phyloP scores from a whole-genome alignment of 2,113 vertebrate species.

The Scytalopus superciliaris region DNA sequence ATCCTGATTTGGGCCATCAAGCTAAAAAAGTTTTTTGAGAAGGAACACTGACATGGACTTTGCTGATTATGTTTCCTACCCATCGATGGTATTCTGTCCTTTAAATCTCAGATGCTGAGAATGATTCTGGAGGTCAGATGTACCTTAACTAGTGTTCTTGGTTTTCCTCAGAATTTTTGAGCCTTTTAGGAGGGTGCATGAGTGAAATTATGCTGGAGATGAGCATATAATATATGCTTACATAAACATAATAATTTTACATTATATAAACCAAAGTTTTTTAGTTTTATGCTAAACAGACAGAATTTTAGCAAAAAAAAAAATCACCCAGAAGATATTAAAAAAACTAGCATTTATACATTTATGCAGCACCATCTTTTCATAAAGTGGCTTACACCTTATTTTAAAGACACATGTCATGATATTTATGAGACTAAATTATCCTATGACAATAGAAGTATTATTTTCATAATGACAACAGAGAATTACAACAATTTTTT shows the following conservation, averaged over 20 bases:
- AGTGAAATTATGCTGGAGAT: not conserved
- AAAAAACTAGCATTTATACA: not conserved
- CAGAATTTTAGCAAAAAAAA: not conserved
- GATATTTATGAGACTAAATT: not conserved
- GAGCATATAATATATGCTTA: not conserved
- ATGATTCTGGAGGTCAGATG: not conserved
- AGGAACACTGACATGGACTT: not conserved
- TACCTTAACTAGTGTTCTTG: not conserved
- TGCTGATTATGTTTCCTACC: not conserved
- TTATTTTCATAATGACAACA: not conserved
- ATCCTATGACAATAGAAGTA: not conserved
- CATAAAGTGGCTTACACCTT: fast-evolving
- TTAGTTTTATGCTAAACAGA: not conserved
- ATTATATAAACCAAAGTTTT: not conserved
- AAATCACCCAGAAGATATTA: not conserved
- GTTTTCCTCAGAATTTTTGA: not conserved
- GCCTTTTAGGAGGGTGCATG: not conserved
- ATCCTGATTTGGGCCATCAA: not conserved
- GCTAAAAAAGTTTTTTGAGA: not conserved
- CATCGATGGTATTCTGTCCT: not conserved
- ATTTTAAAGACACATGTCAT: not conserved
- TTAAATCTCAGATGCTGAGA: not conserved
- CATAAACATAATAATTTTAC: not conserved
- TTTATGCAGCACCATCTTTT: not conserved
- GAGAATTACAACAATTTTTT: not conserved